These are phyloP conservation scores for Melopsittacus undulatus DNA, from an alignment of 2,797 vertebrate species.

Conservation along the genomic window DNA sequence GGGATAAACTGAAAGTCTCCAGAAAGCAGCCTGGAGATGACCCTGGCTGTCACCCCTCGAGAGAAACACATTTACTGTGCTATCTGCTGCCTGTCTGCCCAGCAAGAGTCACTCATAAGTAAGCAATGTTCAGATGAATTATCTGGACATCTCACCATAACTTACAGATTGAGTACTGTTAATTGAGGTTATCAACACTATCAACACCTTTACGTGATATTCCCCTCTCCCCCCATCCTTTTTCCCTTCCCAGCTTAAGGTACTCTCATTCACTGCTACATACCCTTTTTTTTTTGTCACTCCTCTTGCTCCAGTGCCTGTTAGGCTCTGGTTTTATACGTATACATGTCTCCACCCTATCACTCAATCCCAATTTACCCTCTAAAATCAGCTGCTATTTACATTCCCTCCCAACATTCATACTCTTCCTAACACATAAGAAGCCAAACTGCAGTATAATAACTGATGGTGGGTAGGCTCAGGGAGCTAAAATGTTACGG, in stretches of 20 bases:
- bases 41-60: not conserved
- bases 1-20: not conserved
- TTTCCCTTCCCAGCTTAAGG: not conserved
- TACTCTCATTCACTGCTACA: not conserved
- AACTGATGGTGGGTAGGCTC: not conserved
- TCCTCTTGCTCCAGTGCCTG: not conserved
- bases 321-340: not conserved
- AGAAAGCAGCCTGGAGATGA: not conserved
- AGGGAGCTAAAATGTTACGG: not conserved
- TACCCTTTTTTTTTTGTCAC: not conserved
- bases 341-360: not conserved
- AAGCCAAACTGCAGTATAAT: not conserved
- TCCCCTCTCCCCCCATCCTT: not conserved
- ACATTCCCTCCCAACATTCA: not conserved
- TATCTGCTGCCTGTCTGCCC: not conserved
- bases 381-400: not conserved
- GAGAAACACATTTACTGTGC: not conserved
- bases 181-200: not conserved
- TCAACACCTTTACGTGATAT: not conserved
- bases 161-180: not conserved
- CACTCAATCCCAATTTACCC: not conserved
- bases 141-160: not conserved
- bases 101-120: not conserved
- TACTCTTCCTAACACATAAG: not conserved
- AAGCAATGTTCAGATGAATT: not conserved